A percentile compares a stretch with the other conserved stretches of the same genome.
Evolutionary conservation across 2,888 invertebrate genomes (phyloP).

Genomic region (Sclerodermus sp.): DNA sequence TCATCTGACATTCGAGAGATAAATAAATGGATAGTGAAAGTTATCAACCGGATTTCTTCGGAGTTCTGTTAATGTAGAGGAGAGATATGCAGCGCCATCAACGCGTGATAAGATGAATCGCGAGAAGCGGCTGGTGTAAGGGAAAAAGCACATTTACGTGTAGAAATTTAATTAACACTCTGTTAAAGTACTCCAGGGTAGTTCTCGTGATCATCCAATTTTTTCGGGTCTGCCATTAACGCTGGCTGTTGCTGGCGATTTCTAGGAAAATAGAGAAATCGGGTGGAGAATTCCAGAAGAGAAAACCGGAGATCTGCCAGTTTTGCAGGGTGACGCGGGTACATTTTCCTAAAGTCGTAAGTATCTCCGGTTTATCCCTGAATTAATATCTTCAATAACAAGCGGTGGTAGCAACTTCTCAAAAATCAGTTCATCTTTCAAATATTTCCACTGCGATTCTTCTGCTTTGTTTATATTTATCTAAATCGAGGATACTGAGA

Average conservation of each 20-base stretch:
- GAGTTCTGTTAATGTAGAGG: no score
- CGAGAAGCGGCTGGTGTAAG: constrained; percentile 24
- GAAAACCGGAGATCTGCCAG: constrained; percentile 27
- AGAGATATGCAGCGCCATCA: constrained; percentile 36
- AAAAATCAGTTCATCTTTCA: constrained; percentile 1
- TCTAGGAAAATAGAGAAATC: neutral
- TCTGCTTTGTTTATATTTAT: constrained; percentile 19
- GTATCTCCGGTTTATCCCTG: constrained; percentile 17
- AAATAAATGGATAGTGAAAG: no score
- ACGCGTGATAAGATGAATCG: constrained; percentile 35
- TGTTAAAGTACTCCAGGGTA: constrained; percentile 12
- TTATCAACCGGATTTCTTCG: no score
- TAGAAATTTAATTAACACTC: constrained; percentile 36
- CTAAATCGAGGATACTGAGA: no score
- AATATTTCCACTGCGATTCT: neutral
- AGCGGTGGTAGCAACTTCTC: no score
- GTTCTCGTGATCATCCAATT: neutral
- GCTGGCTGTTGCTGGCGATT: constrained; percentile 15
- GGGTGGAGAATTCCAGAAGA: neutral
- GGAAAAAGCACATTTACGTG: constrained; percentile 26
- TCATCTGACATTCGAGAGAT: no score
- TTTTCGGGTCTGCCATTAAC: no score
- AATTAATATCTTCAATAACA: no score
- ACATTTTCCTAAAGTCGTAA: constrained; percentile 33
- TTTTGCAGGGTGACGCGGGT: constrained; percentile 31